Evolutionary conservation across 1,140 invertebrate species (phyloP).

Genomic region (Drosophila triauraria): DNA sequence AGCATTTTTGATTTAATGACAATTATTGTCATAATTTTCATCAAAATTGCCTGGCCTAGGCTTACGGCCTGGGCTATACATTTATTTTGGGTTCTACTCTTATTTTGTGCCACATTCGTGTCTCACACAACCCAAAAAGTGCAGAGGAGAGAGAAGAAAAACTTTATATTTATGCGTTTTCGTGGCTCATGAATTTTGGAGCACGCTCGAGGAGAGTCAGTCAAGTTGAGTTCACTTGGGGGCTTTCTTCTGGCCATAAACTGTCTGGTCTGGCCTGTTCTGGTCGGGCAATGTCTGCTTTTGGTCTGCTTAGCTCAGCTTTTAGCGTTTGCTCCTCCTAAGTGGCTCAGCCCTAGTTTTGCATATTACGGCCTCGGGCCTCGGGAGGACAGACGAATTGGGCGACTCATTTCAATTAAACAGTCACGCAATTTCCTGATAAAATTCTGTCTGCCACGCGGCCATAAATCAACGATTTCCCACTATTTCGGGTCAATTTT

Average conservation of each 20-base stretch:
- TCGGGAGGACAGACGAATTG: slow-evolving; percentile 3
- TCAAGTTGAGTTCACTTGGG: slow-evolving; percentile 42
- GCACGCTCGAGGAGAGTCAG: slow-evolving; percentile 71
- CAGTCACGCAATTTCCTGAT: slow-evolving; percentile 79
- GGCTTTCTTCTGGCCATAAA: slow-evolving; percentile 53
- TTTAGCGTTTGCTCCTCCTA: slow-evolving; percentile 19
- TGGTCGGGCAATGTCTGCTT: slow-evolving; percentile 10
- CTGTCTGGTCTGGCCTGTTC: slow-evolving; percentile 27
- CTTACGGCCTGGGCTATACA: slow-evolving; percentile 52
- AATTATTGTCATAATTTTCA: slow-evolving; percentile 84
- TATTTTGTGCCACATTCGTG: slow-evolving; percentile 67
- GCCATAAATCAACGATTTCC: slow-evolving; percentile 67
- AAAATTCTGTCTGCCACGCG: slow-evolving; percentile 59
- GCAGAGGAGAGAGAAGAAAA: slow-evolving; percentile 30
- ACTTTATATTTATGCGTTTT: slow-evolving; percentile 80
- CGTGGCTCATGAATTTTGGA: slow-evolving; percentile 79
- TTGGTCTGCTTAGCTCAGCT: slow-evolving; percentile 22
- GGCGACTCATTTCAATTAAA: slow-evolving; percentile 70
- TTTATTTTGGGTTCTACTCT: slow-evolving; percentile 47
- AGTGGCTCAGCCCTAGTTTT: slow-evolving; percentile 43
- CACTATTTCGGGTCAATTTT: slow-evolving; percentile 53
- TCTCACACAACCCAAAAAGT: slow-evolving; percentile 28
- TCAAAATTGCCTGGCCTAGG: slow-evolving; percentile 75
- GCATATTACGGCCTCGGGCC: slow-evolving; percentile 45
- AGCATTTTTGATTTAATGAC: slow-evolving; percentile 84